Conservation (phyloP, 2,113 vertebrate species). For the Ramphastos sulfuratus region DNA sequence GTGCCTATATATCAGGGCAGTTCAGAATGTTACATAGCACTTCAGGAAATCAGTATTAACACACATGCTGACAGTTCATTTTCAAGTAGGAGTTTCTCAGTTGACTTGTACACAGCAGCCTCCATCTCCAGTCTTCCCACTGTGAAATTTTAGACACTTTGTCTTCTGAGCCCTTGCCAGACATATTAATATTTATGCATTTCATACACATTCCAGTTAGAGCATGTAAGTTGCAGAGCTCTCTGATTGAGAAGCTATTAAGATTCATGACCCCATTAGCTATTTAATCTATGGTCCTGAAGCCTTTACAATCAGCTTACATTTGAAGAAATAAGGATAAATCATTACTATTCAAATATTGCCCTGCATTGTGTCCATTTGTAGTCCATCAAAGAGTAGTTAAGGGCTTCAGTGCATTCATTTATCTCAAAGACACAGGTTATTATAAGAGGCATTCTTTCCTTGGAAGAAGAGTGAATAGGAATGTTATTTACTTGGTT, state of each 20-base stretch:
- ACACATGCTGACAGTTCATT: slow-evolving; percentile 77
- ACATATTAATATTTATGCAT: slow-evolving; percentile 82
- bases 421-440: slow-evolving; percentile 73
- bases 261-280: slow-evolving; percentile 79
- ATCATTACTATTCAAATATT: slow-evolving; percentile 80
- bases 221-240: slow-evolving; percentile 76
- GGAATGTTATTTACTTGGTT: slow-evolving; percentile 56
- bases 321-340: slow-evolving; percentile 75
- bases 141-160: slow-evolving; percentile 78
- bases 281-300: slow-evolving; percentile 70
- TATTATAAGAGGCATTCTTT: slow-evolving; percentile 67
- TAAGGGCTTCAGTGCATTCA: slow-evolving; percentile 75
- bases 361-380: slow-evolving; percentile 67
- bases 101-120: slow-evolving; percentile 29
- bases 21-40: slow-evolving; percentile 47
- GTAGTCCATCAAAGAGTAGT: slow-evolving; percentile 70
- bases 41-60: slow-evolving; percentile 67
- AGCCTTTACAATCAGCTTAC: slow-evolving; percentile 74
- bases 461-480: slow-evolving; percentile 58
- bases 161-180: slow-evolving; percentile 63
- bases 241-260: slow-evolving; percentile 81
- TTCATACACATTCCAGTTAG: slow-evolving; percentile 72
- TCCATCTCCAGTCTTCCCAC: slow-evolving; percentile 75
- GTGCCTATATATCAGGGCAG: not conserved
- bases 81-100: slow-evolving; percentile 67